These are phyloP conservation scores for Drosophila kuntzei DNA, from an alignment of 2,888 invertebrate species.

Conservation along the genomic window DNA sequence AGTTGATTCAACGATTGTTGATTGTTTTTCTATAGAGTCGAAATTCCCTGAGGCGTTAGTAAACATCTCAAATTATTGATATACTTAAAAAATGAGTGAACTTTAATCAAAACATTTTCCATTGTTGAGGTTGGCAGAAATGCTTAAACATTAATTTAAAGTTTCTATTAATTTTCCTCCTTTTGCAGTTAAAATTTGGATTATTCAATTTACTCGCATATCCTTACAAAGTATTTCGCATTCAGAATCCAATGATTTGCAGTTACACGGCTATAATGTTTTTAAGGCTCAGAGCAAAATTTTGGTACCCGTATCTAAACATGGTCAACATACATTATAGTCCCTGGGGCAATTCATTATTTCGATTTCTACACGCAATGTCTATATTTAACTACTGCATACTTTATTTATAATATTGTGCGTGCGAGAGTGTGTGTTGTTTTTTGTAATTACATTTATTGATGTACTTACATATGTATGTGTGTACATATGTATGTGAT, in stretches of 20 bases:
- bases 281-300: neutral
- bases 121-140: too few species aligned
- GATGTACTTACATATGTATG: neutral
- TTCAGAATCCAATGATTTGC: neutral
- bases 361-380: constrained; percentile 1
- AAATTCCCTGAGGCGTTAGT: neutral
- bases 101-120: neutral
- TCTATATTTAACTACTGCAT: constrained; percentile 3
- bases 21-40: neutral
- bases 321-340: neutral
- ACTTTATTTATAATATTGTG: constrained; percentile 1
- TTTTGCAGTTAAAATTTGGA: too few species aligned
- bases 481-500: neutral
- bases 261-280: neutral
- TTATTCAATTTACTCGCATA: too few species aligned
- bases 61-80: neutral
- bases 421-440: neutral
- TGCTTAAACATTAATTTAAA: too few species aligned
- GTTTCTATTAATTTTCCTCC: too few species aligned
- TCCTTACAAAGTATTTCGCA: too few species aligned
- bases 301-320: neutral
- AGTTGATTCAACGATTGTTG: neutral
- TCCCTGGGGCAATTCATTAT: constrained; percentile 7
- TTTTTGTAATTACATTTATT: constrained; percentile 19
- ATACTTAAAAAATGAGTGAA: neutral